Evolutionary conservation across 1,140 invertebrate genomes (phyloP).

Genomic region (Drosophila ambigua): DNA sequence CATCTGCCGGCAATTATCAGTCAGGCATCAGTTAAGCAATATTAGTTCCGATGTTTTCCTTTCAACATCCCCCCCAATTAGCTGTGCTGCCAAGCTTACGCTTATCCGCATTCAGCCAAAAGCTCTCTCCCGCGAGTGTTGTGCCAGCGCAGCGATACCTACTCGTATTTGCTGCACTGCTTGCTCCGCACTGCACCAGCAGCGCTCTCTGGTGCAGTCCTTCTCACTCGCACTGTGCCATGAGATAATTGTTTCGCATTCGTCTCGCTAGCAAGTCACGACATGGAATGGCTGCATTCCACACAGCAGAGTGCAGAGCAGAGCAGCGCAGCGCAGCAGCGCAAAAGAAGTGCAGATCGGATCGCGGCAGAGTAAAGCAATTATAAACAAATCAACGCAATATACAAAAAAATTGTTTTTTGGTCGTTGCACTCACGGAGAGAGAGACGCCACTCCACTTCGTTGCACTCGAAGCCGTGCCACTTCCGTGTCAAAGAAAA

Average conservation of each 20-base stretch:
- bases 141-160: no score
- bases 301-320: not conserved
- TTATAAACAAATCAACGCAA: constrained; percentile 58
- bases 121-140: no score
- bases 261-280: constrained; percentile 71
- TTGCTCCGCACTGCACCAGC: constrained; percentile 17
- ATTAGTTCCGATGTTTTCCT: no score
- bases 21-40: no score
- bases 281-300: constrained; percentile 48
- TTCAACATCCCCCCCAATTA: no score
- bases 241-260: constrained; percentile 73
- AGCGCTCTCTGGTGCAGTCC: no score
- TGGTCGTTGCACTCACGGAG: constrained; percentile 45
- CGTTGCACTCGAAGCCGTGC: constrained; percentile 5
- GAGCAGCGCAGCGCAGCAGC: not conserved
- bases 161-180: no score
- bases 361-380: constrained; percentile 19
- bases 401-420: constrained; percentile 49
- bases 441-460: constrained; percentile 12
- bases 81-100: no score
- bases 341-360: constrained; percentile 32
- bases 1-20: no score
- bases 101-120: no score
- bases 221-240: constrained; percentile 48
- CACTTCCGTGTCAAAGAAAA: constrained; percentile 49